Evolutionary conservation across 2,797 vertebrate species (phyloP), one percentile per base, ranked within the genome.

Genomic region (Nothura maculosa): DNA sequence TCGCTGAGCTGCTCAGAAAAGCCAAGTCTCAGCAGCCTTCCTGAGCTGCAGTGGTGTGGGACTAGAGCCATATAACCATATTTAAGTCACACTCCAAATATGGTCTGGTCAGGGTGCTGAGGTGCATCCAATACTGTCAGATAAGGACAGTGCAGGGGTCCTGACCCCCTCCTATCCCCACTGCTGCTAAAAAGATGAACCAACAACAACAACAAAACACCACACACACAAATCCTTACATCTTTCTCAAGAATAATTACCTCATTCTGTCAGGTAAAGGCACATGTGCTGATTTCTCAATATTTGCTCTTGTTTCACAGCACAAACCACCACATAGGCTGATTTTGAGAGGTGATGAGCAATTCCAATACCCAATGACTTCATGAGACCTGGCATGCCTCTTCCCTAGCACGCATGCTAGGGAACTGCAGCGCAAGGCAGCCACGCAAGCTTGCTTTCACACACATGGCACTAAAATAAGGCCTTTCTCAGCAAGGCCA

Each of bases 1-100:
- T 1, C 1, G 2, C 34, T 20, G 1, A 1, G 3, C 40, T 47
- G 18, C 27, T 27, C 34, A 42, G 38, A 32, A 54, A 54, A 87
- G 3, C 30, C 43, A 19, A 9, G 18, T 5, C 62, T 55, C 63
- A 36, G 68, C 47, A 85, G 32, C 43, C 38, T 60, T 34, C 55
- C 60, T 30, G 11, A 14, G 9, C 10, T 6, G 12, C 69, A 30
- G 28, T 9, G 18, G 10, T 25, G 8, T 15, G 4, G 87, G 40
- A 1, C 8, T 70, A 42, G 16, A 54, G 55, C 12, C 3, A 10
- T 21, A 27, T 9, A 11, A 30, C 38, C 27, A 19, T 7, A 6
- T 21, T 32, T 43, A 38, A 42, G 13, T 10, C 52, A 25, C 52
- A 24, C 20, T 20, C 16, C 6, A 8, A 34, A 25, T 1, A 0